Percentiles rank a stretch among this genome's conserved stretches.
These are phyloP conservation scores for Todus mexicanus DNA, from an alignment of 2,797 vertebrate species.

Conservation along the genomic window DNA sequence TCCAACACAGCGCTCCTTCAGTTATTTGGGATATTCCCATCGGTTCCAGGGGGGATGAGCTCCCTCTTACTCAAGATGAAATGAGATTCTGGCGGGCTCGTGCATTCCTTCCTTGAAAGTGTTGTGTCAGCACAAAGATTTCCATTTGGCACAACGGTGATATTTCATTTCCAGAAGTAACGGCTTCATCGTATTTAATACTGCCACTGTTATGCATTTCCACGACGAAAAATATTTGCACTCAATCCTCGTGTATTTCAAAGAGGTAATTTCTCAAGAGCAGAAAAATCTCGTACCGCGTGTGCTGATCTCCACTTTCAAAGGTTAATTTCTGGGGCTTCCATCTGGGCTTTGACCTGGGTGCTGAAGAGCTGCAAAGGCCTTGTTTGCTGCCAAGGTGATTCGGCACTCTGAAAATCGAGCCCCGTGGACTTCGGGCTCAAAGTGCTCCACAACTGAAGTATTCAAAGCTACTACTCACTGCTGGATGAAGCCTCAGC, in stretches of 20 bases:
- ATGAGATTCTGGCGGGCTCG: not conserved
- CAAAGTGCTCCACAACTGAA: not conserved
- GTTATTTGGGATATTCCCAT: not conserved
- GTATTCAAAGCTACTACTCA: not conserved
- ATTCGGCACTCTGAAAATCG: not conserved
- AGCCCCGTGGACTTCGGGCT: not conserved
- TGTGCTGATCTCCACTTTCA: not conserved
- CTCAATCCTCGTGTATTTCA: not conserved
- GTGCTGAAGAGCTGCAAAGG: not conserved
- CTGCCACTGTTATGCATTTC: not conserved
- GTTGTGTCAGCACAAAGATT: not conserved
- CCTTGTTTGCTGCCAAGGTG: not conserved
- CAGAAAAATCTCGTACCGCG: not conserved
- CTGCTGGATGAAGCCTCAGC: not conserved
- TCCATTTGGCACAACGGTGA: not conserved
- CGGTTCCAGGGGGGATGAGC: not conserved
- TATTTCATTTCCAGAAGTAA: not conserved
- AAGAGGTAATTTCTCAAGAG: not conserved
- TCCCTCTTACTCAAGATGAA: not conserved
- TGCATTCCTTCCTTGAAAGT: not conserved
- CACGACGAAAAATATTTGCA: not conserved
- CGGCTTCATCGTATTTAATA: not conserved
- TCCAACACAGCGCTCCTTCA: accelerated
- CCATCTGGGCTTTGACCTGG: not conserved
- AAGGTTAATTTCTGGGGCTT: not conserved